These are phyloP conservation scores for Abrostola tripartita DNA, from an alignment of 2,888 invertebrate genomes.

Conservation along the genomic window DNA sequence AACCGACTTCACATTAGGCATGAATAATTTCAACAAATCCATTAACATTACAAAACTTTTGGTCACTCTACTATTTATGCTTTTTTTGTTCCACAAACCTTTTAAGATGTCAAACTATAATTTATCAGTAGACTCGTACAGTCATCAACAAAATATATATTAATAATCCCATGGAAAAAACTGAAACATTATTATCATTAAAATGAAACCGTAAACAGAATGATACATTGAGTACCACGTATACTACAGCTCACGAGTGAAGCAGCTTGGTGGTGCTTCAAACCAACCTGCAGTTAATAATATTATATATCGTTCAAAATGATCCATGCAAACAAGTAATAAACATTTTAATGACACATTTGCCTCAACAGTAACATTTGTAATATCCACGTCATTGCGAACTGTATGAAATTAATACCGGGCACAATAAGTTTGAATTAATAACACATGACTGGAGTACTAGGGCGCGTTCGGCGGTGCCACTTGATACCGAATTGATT, in stretches of 20 bases:
- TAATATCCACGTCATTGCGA: conserved; percentile 42
- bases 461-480: conserved; percentile 9
- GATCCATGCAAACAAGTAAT: conserved; percentile 33
- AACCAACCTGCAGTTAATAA: background rate
- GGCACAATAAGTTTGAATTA: conserved; percentile 53
- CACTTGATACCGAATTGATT: conserved; percentile 35
- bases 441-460: conserved; percentile 23
- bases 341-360: conserved; percentile 44
- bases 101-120: background rate
- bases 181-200: too few species aligned
- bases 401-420: conserved; percentile 49
- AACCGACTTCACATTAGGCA: background rate
- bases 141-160: background rate
- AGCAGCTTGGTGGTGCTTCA: background rate
- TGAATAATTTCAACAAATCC: conserved; percentile 7
- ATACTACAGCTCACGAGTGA: too few species aligned
- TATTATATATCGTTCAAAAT: conserved; percentile 8
- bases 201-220: too few species aligned
- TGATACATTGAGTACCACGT: too few species aligned
- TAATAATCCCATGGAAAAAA: too few species aligned
- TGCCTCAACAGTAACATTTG: conserved; percentile 38
- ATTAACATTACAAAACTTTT: background rate
- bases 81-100: conserved; percentile 1
- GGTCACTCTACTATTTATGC: conserved; percentile 1
- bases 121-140: background rate